Base-by-base conservation (phyloP, 92 coral and sea anemone species). In the Palythoa grandiflora region DNA sequence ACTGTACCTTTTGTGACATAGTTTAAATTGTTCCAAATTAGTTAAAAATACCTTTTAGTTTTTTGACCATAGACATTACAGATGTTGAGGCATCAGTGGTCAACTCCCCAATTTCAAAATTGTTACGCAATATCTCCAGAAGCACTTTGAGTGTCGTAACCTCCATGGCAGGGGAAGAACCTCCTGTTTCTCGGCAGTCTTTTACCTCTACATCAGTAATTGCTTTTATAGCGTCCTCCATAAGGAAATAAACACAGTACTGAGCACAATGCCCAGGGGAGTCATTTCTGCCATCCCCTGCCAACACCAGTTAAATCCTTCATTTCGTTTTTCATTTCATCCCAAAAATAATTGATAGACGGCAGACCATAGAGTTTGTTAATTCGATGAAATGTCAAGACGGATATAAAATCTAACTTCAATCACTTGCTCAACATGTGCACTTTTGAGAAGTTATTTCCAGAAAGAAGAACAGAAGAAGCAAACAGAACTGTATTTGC, bases 271-370 rank as follows among this genome's bases (percentile, higher is more conserved):
- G 37, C n/a, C 89, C 89, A 54, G 83, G 83, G 16, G 77, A 86
- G 28, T 75, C 89, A 86, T 28, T 86, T 86, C 83, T 86, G 20
- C 84, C 89, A 86, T 86, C 89, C 16, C 83, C 89, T n/a, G 89
- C 16, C 76, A 87, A 65, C 77, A 87, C 78, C 2, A 85, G 9
- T 11, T 74, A 63, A 84, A 0, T 65, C 89, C 36, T 87, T 13
- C 19, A 87, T 87, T 5, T 57, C 55, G 47, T 75, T 76, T 77
- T 87, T 77, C 89, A 87, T 59, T 10, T 75, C 81, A 14, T n/a
- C 53, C 83, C 83, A 86, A 77, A 76, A 73, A 1, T 10, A 17
- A 19, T 38, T 10, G 50, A 75, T 21, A 74, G 84, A 28, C 7
- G 84, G 84, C 38, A 87, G 71, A 50, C 53, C 85, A 52, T 77